Evolutionary conservation across 2,888 invertebrate species (phyloP).

Genomic region (Diarsia rubi): DNA sequence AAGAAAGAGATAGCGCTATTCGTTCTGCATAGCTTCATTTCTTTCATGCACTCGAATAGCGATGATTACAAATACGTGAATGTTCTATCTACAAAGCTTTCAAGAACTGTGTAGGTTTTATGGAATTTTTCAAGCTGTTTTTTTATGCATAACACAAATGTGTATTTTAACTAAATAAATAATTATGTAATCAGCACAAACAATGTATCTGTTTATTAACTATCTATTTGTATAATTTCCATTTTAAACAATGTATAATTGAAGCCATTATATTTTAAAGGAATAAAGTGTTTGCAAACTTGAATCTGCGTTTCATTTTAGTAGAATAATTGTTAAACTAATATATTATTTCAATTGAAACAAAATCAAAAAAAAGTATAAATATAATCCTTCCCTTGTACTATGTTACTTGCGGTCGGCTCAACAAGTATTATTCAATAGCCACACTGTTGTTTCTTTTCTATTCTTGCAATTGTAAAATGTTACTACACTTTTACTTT

Average conservation of each 20-base stretch:
- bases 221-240: constrained; percentile 47
- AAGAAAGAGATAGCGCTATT: background rate
- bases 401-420: background rate
- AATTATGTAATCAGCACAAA: constrained; percentile 59
- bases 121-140: constrained; percentile 31
- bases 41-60: background rate
- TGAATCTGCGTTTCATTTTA: constrained; percentile 44
- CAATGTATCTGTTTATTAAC: constrained; percentile 45
- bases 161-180: constrained; percentile 21
- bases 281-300: constrained; percentile 75
- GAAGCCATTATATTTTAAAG: constrained; percentile 60
- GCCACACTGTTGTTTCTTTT: background rate
- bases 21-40: background rate
- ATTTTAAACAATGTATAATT: constrained; percentile 61
- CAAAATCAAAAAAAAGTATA: background rate
- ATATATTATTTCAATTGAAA: background rate
- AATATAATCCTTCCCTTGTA: background rate
- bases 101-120: background rate
- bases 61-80: background rate
- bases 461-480: background rate
- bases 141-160: constrained; percentile 36
- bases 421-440: background rate
- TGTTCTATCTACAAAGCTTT: background rate
- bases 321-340: background rate
- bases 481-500: background rate